phyloP scores from a whole-genome alignment of 2,888 invertebrate genomes.

The Pollenia amentaria region DNA sequence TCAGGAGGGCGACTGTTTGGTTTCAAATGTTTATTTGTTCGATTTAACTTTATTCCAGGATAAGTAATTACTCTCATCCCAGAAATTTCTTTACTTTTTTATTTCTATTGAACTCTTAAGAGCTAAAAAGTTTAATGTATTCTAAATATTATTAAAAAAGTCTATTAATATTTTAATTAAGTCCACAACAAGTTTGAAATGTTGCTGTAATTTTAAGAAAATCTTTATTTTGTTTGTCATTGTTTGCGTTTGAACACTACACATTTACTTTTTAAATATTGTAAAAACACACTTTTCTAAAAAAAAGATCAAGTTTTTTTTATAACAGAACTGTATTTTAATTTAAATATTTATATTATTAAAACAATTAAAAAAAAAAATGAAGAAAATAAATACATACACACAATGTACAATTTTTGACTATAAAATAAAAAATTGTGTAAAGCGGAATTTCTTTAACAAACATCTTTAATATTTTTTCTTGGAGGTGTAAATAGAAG shows the following conservation, averaged over 20 bases:
- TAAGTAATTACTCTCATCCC: constrained; percentile 76
- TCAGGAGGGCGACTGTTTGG: constrained; percentile 93
- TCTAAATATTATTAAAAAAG: background rate
- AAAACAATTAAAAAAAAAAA: constrained; percentile 15
- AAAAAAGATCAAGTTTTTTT: constrained; percentile 9
- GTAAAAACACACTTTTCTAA: constrained; percentile 13
- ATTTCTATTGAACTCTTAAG: background rate
- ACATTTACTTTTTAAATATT: constrained; percentile 17
- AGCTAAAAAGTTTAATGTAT: background rate
- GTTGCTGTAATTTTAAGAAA: constrained; percentile 35
- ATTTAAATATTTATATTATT: constrained; percentile 21
- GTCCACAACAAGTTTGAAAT: constrained; percentile 19
- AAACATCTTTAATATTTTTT: constrained; percentile 6
- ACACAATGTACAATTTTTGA: constrained; percentile 42
- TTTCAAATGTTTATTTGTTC: constrained; percentile 84
- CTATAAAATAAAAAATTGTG: constrained; percentile 38
- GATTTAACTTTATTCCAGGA: constrained; percentile 82
- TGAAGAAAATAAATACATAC: constrained; percentile 34
- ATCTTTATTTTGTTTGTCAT: constrained; percentile 19
- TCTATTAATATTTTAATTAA: constrained; percentile 22
- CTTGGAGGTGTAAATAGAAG: background rate
- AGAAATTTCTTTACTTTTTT: constrained; percentile 22
- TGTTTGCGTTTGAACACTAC: constrained; percentile 33
- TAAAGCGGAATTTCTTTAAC: constrained; percentile 23
- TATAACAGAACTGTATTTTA: constrained; percentile 16